phyloP scores from a whole-genome alignment of 2,113 vertebrate genomes.

The Cryptotis parvus region DNA sequence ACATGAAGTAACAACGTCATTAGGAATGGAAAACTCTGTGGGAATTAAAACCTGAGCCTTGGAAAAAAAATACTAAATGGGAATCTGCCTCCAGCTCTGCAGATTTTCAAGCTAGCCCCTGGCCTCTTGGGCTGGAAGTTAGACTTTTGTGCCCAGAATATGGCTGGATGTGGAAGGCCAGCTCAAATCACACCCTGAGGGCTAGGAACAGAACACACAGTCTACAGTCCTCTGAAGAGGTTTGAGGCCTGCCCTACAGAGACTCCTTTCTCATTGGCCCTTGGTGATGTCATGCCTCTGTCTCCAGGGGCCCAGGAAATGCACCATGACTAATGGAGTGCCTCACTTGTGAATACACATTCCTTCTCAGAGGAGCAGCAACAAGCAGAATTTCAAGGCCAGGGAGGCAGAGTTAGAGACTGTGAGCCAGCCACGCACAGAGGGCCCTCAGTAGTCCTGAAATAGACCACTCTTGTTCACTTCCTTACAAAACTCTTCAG shows the following conservation, averaged over 20 bases:
- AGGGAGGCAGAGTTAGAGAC: conserved; percentile 33
- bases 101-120: conserved; percentile 64
- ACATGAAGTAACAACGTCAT: conserved; percentile 74
- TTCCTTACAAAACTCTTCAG: conserved; percentile 7
- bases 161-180: conserved; percentile 52
- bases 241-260: background rate
- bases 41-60: conserved; percentile 71
- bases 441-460: conserved; percentile 44
- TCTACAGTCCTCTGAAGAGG: conserved; percentile 60
- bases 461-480: conserved; percentile 58
- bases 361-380: conserved; percentile 65
- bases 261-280: conserved; percentile 65
- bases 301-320: conserved; percentile 80
- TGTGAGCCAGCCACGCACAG: conserved; percentile 22
- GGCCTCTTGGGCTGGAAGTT: conserved; percentile 61
- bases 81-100: conserved; percentile 74
- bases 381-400: conserved; percentile 56
- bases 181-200: conserved; percentile 70
- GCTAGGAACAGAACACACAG: conserved; percentile 70
- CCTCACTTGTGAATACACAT: conserved; percentile 72
- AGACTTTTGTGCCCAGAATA: conserved; percentile 70
- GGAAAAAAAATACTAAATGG: conserved; percentile 73
- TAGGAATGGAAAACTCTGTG: conserved; percentile 72
- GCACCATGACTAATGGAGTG: conserved; percentile 74
- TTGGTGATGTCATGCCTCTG: conserved; percentile 74